These are phyloP conservation scores for Siniperca chuatsi DNA, from an alignment of 2,113 vertebrate genomes.

Conservation along the genomic window DNA sequence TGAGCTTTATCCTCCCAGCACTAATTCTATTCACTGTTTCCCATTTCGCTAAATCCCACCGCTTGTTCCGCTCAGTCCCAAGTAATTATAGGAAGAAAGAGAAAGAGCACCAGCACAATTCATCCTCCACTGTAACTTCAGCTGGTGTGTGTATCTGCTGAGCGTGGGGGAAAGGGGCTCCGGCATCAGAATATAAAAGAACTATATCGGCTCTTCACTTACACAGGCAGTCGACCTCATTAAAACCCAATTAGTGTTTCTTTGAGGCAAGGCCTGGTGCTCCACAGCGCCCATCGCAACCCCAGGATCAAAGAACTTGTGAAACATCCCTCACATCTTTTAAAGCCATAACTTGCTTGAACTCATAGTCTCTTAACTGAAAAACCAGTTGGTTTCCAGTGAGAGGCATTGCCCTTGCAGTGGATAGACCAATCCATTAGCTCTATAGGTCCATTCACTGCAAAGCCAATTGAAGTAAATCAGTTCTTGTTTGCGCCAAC, in stretches of 20 bases:
- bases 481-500: background rate
- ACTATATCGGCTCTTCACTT: conserved; percentile 52
- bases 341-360: conserved; percentile 38
- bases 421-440: background rate
- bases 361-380: conserved; percentile 21
- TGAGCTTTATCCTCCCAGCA: conserved; percentile 28
- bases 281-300: conserved; percentile 37
- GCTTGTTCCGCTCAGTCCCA: conserved; percentile 52
- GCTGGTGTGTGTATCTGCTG: conserved; percentile 46
- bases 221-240: conserved; percentile 68
- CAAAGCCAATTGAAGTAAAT: background rate
- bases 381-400: conserved; percentile 13
- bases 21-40: conserved; percentile 54
- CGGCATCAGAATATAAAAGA: conserved; percentile 61
- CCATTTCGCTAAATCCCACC: conserved; percentile 44
- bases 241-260: conserved; percentile 79
- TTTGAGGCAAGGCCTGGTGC: conserved; percentile 49
- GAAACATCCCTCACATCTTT: conserved; percentile 55
- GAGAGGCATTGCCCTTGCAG: background rate
- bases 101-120: conserved; percentile 41
- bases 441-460: background rate
- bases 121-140: conserved; percentile 41
- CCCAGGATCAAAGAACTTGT: conserved; percentile 68
- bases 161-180: conserved; percentile 25
- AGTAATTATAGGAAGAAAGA: conserved; percentile 64